Evolutionary conservation across 2,888 invertebrate species (phyloP).

Genomic region (Tinea trinotella): DNA sequence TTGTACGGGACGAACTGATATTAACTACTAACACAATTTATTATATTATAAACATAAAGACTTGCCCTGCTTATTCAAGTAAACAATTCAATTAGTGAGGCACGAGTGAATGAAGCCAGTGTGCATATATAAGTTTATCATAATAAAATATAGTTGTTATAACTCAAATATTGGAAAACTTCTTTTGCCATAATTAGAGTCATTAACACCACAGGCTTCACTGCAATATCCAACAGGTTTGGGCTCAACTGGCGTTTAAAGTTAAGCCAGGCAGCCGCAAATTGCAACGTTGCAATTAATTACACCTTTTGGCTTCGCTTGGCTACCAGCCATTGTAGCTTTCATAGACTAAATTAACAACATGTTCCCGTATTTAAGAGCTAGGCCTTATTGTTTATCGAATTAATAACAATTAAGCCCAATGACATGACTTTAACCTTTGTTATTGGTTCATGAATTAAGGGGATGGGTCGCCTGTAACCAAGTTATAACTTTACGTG

Average conservation of each 20-base stretch:
- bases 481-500: neutral
- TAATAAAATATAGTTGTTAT: neutral
- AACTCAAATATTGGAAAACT: neutral
- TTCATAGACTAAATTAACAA: conserved; percentile 2
- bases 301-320: conserved; percentile 30
- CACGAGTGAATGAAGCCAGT: no score
- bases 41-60: neutral
- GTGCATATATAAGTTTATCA: no score
- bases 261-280: conserved; percentile 22
- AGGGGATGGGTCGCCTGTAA: neutral
- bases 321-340: conserved; percentile 28
- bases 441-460: neutral
- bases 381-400: neutral
- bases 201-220: neutral
- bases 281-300: conserved; percentile 36
- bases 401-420: neutral
- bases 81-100: neutral
- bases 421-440: neutral
- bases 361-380: neutral
- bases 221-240: conserved; percentile 18
- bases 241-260: conserved; percentile 8
- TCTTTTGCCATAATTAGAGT: neutral
- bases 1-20: neutral
- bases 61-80: neutral
- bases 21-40: neutral